Evolutionary conservation across 2,113 vertebrate species (phyloP).

Genomic region (Onychostoma macrolepis): DNA sequence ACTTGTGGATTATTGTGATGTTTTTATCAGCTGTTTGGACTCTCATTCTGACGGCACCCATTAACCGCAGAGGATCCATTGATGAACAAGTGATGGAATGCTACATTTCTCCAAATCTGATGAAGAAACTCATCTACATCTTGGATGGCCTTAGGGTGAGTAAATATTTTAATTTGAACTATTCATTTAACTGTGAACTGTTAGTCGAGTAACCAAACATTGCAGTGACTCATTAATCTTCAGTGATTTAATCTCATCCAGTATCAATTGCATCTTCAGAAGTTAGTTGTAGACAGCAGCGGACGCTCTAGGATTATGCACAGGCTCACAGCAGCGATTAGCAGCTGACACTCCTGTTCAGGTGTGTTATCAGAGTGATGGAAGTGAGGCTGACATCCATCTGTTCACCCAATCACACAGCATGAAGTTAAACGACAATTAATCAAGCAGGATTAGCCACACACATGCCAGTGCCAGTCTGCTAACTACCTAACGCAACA

Average conservation of each 20-base stretch:
- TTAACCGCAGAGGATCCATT: neutral
- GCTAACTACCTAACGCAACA: neutral
- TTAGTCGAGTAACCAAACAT: neutral
- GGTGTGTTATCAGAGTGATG: constrained; percentile 25
- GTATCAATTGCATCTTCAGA: neutral
- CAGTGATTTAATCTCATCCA: neutral
- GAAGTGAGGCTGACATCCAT: constrained; percentile 44
- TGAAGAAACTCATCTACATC: neutral
- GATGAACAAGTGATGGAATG: neutral
- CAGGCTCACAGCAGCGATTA: neutral
- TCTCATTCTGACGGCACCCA: neutral
- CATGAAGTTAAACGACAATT: neutral
- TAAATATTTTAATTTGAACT: neutral
- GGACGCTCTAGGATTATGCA: neutral
- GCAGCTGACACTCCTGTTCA: neutral
- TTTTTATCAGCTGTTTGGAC: neutral
- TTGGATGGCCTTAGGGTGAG: too few species aligned
- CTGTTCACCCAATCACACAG: constrained; percentile 46
- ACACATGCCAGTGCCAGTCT: neutral
- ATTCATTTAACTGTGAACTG: neutral
- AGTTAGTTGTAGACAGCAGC: neutral
- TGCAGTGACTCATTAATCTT: neutral
- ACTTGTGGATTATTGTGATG: neutral
- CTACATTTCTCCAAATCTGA: neutral
- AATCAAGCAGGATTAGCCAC: constrained; percentile 14